phyloP scores from a whole-genome alignment of 1,140 invertebrate genomes.

The Drosophila varians region DNA sequence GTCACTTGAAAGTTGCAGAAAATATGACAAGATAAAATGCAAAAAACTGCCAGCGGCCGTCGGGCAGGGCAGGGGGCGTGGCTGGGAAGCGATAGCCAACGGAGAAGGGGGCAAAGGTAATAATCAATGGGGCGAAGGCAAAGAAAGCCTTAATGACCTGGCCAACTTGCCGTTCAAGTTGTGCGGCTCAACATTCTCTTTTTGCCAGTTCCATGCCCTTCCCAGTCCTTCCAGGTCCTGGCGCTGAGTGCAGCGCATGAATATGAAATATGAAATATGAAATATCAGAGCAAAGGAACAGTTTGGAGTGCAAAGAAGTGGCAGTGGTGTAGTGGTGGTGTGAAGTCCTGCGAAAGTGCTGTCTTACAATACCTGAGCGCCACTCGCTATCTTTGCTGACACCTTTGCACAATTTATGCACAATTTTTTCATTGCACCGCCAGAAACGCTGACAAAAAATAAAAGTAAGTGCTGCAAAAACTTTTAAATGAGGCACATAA shows the following conservation, averaged over 20 bases:
- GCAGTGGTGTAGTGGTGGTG: not conserved
- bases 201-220: constrained; percentile 4
- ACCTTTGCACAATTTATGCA: constrained; percentile 76
- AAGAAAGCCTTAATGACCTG: constrained; percentile 67
- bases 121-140: constrained; percentile 52
- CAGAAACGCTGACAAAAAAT: constrained; percentile 40
- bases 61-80: constrained; percentile 24
- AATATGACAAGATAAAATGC: constrained; percentile 72
- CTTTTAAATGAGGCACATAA: constrained; percentile 78
- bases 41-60: constrained; percentile 32
- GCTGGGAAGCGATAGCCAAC: not conserved
- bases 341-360: constrained; percentile 16
- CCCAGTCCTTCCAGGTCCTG: too few relatives aligned
- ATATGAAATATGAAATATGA: constrained; percentile 76
- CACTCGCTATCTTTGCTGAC: constrained; percentile 67
- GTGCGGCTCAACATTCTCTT: constrained; percentile 52
- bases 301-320: not conserved
- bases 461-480: constrained; percentile 56
- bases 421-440: constrained; percentile 41
- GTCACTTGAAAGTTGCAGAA: constrained; percentile 58
- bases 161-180: constrained; percentile 63
- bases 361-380: constrained; percentile 30
- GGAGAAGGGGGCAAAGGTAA: constrained; percentile 37
- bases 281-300: constrained; percentile 49
- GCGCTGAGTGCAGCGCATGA: constrained; percentile 59